Evolutionary conservation across 2,113 vertebrate species (phyloP).

Genomic region (Opisthocomus hoazin): DNA sequence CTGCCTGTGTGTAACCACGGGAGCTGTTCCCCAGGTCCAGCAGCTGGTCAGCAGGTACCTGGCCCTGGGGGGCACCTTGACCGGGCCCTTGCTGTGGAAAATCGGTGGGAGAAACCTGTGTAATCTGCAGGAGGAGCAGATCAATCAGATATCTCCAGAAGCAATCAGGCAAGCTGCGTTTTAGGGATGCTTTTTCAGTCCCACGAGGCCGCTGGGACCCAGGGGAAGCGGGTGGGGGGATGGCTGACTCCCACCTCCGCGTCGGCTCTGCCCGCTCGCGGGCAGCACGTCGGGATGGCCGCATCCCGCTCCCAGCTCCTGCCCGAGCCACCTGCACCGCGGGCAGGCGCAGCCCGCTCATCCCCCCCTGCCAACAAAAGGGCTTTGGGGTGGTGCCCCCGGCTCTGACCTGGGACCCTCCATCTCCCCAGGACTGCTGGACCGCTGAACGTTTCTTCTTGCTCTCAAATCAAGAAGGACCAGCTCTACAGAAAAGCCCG

Average conservation of each 20-base stretch:
- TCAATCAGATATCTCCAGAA: background rate
- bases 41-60: slow-evolving; percentile 37
- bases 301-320: accelerated
- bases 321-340: accelerated
- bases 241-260: accelerated
- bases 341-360: accelerated
- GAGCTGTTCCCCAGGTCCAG: background rate
- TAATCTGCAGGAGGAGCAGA: slow-evolving; percentile 51
- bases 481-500: slow-evolving; percentile 56
- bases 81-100: slow-evolving; percentile 5
- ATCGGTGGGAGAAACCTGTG: slow-evolving; percentile 44
- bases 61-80: slow-evolving; percentile 48
- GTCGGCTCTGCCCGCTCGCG: no score
- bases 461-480: slow-evolving; percentile 63
- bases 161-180: background rate
- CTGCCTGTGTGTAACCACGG: accelerated
- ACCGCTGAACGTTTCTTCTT: slow-evolving; percentile 38
- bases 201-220: accelerated
- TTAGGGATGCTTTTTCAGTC: background rate
- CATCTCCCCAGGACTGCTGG: slow-evolving; percentile 42
- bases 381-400: background rate
- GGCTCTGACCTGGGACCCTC: background rate
- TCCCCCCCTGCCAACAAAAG: background rate
- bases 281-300: accelerated
- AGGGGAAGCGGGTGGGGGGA: background rate